A percentile compares a stretch with the other conserved stretches of the same genome.
Evolutionary conservation across 1,140 invertebrate species (phyloP).

Genomic region (Arctopsyche grandis): DNA sequence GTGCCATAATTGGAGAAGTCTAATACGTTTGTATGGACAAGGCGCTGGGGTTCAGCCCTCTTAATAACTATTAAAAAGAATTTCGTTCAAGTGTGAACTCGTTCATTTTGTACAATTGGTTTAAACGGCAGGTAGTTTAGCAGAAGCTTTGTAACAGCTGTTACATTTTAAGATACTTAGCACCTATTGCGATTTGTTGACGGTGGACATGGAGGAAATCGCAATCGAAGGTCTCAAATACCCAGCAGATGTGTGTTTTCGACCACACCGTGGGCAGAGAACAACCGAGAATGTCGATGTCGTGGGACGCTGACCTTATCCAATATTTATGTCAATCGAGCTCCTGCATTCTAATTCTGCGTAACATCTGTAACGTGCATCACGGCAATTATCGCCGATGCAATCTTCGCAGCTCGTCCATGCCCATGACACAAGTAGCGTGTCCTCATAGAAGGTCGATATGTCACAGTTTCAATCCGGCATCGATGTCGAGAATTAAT

Average conservation of each 20-base stretch:
- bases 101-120: too few relatives aligned
- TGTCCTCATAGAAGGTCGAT: background rate
- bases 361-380: background rate
- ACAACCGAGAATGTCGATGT: slow-evolving; percentile 2
- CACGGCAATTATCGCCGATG: background rate
- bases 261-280: slow-evolving; percentile 8
- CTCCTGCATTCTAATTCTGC: slow-evolving; percentile 12
- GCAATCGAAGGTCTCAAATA: too few relatives aligned
- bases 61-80: too few relatives aligned
- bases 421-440: background rate
- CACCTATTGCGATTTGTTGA: too few relatives aligned
- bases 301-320: slow-evolving; percentile 6
- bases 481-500: background rate
- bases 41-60: too few relatives aligned
- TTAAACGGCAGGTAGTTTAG: too few relatives aligned
- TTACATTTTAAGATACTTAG: too few relatives aligned
- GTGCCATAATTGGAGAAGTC: too few relatives aligned
- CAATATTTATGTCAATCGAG: slow-evolving; percentile 14
- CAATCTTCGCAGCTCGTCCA: slow-evolving; percentile 3
- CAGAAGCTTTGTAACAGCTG: too few relatives aligned
- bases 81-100: too few relatives aligned
- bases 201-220: too few relatives aligned
- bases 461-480: background rate
- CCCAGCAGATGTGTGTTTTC: background rate
- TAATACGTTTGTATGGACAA: too few relatives aligned